Conservation (phyloP, 2,797 vertebrate genomes). For the Dallia pectoralis region DNA sequence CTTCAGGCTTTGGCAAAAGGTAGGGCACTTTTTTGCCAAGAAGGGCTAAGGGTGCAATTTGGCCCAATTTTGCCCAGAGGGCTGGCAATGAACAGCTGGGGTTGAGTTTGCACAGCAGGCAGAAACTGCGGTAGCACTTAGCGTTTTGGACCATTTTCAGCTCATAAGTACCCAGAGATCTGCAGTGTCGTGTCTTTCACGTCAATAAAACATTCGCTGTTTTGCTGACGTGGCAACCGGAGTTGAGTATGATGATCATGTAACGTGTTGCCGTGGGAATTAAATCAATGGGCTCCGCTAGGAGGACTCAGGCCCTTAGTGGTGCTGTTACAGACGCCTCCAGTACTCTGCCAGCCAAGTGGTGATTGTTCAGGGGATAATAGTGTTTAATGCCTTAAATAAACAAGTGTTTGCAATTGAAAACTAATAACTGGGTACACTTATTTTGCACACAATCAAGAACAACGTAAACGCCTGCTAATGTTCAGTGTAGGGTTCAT, state of each 20-base stretch:
- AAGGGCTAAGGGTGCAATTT: background rate
- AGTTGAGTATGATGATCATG: background rate
- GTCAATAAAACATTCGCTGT: background rate
- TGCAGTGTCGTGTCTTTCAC: background rate
- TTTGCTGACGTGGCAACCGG: no score
- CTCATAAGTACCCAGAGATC: background rate
- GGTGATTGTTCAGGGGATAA: no score
- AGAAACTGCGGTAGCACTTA: background rate
- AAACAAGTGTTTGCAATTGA: no score
- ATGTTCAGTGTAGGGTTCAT: no score
- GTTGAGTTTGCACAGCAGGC: background rate
- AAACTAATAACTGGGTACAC: no score
- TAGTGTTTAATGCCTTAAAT: no score
- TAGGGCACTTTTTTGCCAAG: background rate
- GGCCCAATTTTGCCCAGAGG: background rate
- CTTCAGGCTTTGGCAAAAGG: background rate
- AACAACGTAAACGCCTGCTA: no score
- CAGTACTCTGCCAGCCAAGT: no score
- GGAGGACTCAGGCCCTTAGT: background rate
- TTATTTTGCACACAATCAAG: no score
- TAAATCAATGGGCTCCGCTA: background rate
- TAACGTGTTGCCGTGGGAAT: background rate
- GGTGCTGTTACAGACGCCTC: no score
- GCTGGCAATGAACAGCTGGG: constrained; percentile 1
- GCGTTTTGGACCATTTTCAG: background rate